These are phyloP conservation scores for Machimus rusticus DNA, from an alignment of 2,888 invertebrate genomes.

Conservation along the genomic window DNA sequence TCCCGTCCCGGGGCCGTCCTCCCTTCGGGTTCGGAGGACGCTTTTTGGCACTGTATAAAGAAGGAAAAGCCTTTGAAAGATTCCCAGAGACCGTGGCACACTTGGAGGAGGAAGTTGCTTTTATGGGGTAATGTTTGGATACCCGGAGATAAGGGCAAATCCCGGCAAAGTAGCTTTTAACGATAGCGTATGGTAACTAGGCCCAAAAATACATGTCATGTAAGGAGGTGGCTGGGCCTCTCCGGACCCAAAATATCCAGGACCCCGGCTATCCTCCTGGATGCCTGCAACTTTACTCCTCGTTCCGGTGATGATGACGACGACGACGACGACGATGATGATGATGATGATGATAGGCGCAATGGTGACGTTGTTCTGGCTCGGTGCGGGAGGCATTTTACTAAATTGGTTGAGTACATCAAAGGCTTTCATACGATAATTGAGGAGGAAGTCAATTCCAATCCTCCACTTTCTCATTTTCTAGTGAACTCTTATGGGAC, in stretches of 20 bases:
- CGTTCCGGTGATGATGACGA: background rate
- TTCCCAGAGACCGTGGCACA: background rate
- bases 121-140: constrained; percentile 35
- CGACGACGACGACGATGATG: background rate
- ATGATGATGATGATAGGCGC: background rate
- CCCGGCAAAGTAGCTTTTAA: constrained; percentile 27
- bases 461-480: background rate
- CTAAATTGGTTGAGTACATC: background rate
- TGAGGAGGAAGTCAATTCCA: background rate
- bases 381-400: background rate
- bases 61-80: constrained; percentile 16
- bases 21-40: background rate
- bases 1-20: background rate
- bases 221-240: background rate
- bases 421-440: background rate
- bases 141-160: constrained; percentile 23
- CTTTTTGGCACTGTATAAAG: background rate
- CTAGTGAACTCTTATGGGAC: background rate
- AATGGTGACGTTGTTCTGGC: background rate
- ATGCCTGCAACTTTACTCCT: background rate
- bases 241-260: background rate
- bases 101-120: constrained; percentile 21
- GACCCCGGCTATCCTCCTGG: background rate
- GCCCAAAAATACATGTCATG: constrained; percentile 17
- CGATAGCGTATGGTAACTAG: constrained; percentile 34